Conservation (phyloP, 2,113 vertebrate genomes). For the Smithornis capensis region DNA sequence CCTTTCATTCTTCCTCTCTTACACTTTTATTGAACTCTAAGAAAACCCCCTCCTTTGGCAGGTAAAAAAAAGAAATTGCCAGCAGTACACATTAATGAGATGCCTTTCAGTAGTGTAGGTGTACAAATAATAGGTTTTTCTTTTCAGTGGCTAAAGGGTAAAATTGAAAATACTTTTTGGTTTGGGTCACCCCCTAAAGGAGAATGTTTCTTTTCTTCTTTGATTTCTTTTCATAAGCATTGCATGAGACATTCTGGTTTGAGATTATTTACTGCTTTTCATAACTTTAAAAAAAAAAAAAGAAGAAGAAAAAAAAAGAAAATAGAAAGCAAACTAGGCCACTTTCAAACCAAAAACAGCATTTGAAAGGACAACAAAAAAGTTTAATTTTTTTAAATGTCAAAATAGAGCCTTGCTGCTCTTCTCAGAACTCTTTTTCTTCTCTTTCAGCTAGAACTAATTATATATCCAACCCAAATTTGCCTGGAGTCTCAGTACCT, state of each 20-base stretch:
- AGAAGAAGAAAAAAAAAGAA: not conserved
- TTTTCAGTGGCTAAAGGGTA: not conserved
- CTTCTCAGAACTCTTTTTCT: not conserved
- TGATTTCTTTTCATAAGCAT: not conserved
- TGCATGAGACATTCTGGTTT: not conserved
- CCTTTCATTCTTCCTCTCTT: not conserved
- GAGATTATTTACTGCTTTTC: conserved; percentile 24
- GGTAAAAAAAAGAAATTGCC: conserved; percentile 17
- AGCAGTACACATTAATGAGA: not conserved
- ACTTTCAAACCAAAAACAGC: not conserved
- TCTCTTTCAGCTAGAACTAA: not conserved
- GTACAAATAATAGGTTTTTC: conserved; percentile 39
- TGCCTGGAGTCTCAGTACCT: not conserved
- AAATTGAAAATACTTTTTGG: conserved; percentile 23
- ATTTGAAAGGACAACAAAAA: not conserved
- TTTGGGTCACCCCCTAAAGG: conserved; percentile 25
- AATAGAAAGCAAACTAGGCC: not conserved
- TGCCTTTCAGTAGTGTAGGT: not conserved
- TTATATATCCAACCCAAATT: not conserved
- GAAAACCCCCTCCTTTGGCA: conserved; percentile 28
- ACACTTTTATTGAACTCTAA: not conserved
- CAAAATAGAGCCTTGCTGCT: not conserved
- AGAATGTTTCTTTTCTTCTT: conserved; percentile 22
- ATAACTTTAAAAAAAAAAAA: not conserved
- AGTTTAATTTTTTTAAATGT: not conserved